phyloP scores from a whole-genome alignment of 1,140 invertebrate genomes.

The Drosophila pectinifera region DNA sequence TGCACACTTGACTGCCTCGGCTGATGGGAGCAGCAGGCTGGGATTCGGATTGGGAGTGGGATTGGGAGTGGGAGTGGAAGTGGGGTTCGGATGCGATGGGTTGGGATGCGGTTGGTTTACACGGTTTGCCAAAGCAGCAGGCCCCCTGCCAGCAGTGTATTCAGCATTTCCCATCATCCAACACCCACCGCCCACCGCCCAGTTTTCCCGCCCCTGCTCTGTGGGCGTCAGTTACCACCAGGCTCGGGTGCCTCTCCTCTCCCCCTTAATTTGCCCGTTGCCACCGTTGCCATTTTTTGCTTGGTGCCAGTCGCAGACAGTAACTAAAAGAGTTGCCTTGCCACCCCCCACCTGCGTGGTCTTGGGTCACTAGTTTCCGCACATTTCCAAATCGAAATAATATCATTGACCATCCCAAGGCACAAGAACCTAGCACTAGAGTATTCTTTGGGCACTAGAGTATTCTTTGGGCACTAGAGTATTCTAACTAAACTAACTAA shows the following conservation, averaged over 20 bases:
- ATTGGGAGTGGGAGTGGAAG: neutral
- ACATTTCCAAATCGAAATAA: neutral
- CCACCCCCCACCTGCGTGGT: neutral
- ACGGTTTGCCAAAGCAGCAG: conserved; percentile 29
- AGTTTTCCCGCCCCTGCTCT: conserved; percentile 14
- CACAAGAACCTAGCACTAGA: too few relatives aligned
- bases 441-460: too few relatives aligned
- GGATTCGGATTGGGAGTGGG: neutral
- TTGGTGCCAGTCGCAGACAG: conserved; percentile 5
- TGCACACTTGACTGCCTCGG: conserved; percentile 72
- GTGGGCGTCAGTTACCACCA: conserved; percentile 53
- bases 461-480: too few relatives aligned
- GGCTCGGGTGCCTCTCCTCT: neutral
- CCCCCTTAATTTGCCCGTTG: conserved; percentile 18
- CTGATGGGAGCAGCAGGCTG: conserved; percentile 29
- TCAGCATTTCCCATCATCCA: neutral
- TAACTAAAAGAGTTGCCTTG: conserved; percentile 5
- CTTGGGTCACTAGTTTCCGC: neutral
- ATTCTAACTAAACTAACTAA: too few relatives aligned
- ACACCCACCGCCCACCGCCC: neutral
- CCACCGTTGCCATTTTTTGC: conserved; percentile 1
- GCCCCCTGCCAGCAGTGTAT: conserved; percentile 35
- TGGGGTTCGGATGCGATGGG: conserved; percentile 6
- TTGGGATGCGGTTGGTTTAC: conserved; percentile 30
- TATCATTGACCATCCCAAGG: neutral